Conservation (phyloP, 37 sponge, comb jelly and placozoan genomes). For the Haliclona indistincta region DNA sequence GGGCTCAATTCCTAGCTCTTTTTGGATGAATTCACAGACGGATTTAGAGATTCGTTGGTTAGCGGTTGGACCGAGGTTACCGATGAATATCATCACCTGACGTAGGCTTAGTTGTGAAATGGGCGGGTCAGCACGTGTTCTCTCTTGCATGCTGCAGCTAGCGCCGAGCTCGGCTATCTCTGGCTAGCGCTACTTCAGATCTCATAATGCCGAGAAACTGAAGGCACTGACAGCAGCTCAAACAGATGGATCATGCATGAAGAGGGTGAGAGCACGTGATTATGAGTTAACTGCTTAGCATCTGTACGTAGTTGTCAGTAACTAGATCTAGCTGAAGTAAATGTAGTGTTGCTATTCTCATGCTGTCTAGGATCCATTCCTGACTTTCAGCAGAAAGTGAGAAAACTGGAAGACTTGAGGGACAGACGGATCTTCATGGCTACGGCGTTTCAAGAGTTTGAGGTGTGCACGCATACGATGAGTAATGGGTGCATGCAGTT, state of each 20-base stretch:
- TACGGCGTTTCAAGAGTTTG: constrained; percentile 35
- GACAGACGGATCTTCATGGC: constrained; percentile 64
- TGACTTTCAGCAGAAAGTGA: constrained; percentile 40
- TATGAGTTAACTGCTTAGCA: background rate
- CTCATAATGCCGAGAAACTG: constrained; percentile 53
- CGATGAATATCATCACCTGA: constrained; percentile 24
- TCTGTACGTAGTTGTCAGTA: too few relatives aligned
- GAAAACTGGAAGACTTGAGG: constrained; percentile 20
- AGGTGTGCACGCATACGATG: constrained; percentile 28
- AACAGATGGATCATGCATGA: constrained; percentile 42
- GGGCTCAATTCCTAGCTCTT: constrained; percentile 15
- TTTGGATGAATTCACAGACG: constrained; percentile 24
- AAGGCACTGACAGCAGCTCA: constrained; percentile 26
- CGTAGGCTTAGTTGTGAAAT: background rate
- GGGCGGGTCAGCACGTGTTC: background rate
- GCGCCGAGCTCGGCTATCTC: too few relatives aligned
- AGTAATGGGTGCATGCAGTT: constrained; percentile 46
- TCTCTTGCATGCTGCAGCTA: background rate
- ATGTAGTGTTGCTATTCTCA: background rate
- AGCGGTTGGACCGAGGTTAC: constrained; percentile 44
- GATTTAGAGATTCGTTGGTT: constrained; percentile 31
- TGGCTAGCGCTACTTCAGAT: constrained; percentile 22
- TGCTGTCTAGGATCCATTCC: constrained; percentile 36
- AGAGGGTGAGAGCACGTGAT: constrained; percentile 31
- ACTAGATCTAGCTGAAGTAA: background rate